phyloP scores from a whole-genome alignment of 1,140 invertebrate genomes.

The Megathymus violae region DNA sequence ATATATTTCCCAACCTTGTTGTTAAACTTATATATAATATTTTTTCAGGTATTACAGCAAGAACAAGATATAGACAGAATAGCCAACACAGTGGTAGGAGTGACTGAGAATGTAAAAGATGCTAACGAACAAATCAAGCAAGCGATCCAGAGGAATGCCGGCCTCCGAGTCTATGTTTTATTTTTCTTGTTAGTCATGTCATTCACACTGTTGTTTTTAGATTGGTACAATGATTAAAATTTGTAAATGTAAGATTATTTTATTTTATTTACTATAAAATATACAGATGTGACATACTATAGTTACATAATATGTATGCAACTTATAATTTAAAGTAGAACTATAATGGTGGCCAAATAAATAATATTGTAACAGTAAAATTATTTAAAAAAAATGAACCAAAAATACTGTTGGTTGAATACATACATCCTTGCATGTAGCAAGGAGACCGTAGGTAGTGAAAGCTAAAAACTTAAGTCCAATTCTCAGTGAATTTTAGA shows the following conservation, averaged over 20 bases:
- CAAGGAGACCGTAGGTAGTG: too few relatives aligned
- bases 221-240: conserved; percentile 98
- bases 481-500: too few relatives aligned
- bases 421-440: too few relatives aligned
- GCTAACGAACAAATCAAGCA: conserved; percentile 98
- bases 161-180: conserved; percentile 95
- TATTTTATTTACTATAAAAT: background rate
- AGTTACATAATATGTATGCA: too few relatives aligned
- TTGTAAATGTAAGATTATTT: background rate
- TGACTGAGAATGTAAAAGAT: conserved; percentile 97
- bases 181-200: conserved; percentile 98
- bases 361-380: too few relatives aligned
- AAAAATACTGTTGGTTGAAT: too few relatives aligned
- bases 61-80: conserved; percentile 96
- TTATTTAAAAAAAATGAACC: too few relatives aligned
- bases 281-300: too few relatives aligned
- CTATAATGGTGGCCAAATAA: too few relatives aligned
- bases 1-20: too few relatives aligned
- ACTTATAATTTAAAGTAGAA: too few relatives aligned
- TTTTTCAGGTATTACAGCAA: conserved; percentile 89
- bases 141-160: conserved; percentile 98
- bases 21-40: conserved; percentile 27
- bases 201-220: conserved; percentile 96
- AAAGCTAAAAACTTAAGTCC: too few relatives aligned
- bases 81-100: conserved; percentile 92